A percentile compares a stretch with the other conserved stretches of the same genome.
Evolutionary conservation across 2,888 invertebrate genomes (phyloP).

Genomic region (Cerceris ruficornis): DNA sequence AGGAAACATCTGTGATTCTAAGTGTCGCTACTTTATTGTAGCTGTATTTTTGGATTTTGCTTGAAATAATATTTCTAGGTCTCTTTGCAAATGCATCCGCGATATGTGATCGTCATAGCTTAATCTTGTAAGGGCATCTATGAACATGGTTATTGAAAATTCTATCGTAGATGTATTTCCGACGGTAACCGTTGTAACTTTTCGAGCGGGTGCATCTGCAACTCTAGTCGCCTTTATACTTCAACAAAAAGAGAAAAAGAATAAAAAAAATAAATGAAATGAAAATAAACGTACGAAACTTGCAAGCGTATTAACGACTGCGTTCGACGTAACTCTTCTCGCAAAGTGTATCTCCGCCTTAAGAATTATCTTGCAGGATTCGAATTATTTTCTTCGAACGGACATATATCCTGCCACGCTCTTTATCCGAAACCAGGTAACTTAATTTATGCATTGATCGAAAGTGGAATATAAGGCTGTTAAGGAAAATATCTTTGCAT

Average conservation of each 20-base stretch:
- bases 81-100: neutral
- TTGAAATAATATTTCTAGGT: conserved; percentile 1
- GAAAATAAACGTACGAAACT: conserved; percentile 8
- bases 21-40: conserved; percentile 13
- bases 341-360: conserved; percentile 45
- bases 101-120: neutral
- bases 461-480: conserved; percentile 69
- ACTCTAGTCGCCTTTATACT: neutral
- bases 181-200: neutral
- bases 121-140: neutral
- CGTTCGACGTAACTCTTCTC: conserved; percentile 27
- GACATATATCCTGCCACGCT: conserved; percentile 46
- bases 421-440: conserved; percentile 54
- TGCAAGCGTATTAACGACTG: conserved; percentile 42
- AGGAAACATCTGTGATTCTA: conserved; percentile 17
- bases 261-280: neutral
- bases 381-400: conserved; percentile 44
- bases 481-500: conserved; percentile 49
- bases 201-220: neutral
- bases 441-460: conserved; percentile 67
- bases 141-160: neutral
- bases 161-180: neutral
- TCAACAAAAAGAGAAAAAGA: neutral
- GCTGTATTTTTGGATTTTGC: conserved; percentile 7
- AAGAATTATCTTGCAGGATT: conserved; percentile 45